A percentile compares a stretch with the other conserved stretches of the same genome.
Conservation (phyloP, 2,113 vertebrate species). For the Syngnathus typhle region DNA sequence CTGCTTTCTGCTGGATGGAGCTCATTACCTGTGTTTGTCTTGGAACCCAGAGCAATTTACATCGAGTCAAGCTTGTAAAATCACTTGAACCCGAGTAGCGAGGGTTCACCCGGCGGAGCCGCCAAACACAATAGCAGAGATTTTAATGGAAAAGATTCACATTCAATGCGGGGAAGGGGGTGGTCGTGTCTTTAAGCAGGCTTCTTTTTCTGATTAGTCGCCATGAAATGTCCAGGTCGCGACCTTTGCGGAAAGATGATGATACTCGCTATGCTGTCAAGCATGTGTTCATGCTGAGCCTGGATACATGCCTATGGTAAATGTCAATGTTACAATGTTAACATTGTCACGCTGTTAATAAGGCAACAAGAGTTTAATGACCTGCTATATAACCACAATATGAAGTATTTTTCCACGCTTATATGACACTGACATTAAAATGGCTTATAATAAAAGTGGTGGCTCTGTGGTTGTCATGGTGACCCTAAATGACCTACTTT, state of each 20-base stretch:
- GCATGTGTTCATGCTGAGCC: neutral
- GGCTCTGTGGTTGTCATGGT: too few species aligned
- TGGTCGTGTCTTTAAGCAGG: slow-evolving; percentile 17
- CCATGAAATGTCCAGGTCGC: slow-evolving; percentile 21
- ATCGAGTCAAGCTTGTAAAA: slow-evolving; percentile 50
- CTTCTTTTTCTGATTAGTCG: slow-evolving; percentile 23
- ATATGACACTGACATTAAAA: too few species aligned
- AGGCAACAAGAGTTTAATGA: neutral
- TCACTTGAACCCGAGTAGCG: slow-evolving; percentile 47
- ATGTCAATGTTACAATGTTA: slow-evolving; percentile 1
- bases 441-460: too few species aligned
- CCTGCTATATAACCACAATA: neutral
- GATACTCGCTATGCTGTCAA: slow-evolving; percentile 14
- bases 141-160: slow-evolving; percentile 41
- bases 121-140: slow-evolving; percentile 36
- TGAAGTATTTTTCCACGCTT: neutral
- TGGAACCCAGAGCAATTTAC: slow-evolving; percentile 50
- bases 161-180: slow-evolving; percentile 5
- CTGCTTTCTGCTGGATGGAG: slow-evolving; percentile 42
- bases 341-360: neutral
- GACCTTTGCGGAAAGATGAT: slow-evolving; percentile 10
- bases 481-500: too few species aligned
- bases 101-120: slow-evolving; percentile 37
- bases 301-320: neutral
- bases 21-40: slow-evolving; percentile 62